Evolutionary conservation across 1,140 invertebrate species (phyloP).

Genomic region (Meloidogyne chitwoodi): DNA sequence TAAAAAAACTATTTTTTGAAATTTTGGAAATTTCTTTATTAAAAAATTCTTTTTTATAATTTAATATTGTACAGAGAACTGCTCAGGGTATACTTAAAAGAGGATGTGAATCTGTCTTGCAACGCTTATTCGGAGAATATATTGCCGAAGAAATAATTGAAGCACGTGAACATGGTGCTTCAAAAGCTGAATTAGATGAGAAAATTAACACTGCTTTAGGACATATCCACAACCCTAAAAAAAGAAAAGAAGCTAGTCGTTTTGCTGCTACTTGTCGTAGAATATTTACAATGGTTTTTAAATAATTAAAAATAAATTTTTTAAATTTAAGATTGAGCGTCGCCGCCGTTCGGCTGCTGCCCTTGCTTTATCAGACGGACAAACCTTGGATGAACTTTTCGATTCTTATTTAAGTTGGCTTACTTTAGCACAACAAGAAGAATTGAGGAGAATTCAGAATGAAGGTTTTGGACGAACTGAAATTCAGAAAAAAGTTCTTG

Average conservation of each 20-base stretch:
- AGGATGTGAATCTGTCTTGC: conserved; percentile 16
- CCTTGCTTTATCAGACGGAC: neutral
- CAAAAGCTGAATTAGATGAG: conserved; percentile 24
- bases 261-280: conserved; percentile 12
- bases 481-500: conserved; percentile 36
- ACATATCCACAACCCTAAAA: conserved; percentile 18
- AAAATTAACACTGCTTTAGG: conserved; percentile 33
- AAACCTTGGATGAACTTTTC: conserved; percentile 38
- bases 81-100: conserved; percentile 4
- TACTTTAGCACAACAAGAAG: conserved; percentile 30
- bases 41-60: too few species aligned
- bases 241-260: conserved; percentile 1
- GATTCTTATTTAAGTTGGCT: conserved; percentile 34
- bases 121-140: conserved; percentile 34
- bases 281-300: conserved; percentile 16
- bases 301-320: neutral
- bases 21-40: too few species aligned
- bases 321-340: neutral
- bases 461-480: conserved; percentile 37
- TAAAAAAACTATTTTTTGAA: too few species aligned
- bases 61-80: neutral
- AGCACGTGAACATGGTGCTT: conserved; percentile 31
- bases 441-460: conserved; percentile 28
- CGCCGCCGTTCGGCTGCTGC: neutral
- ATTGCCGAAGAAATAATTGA: conserved; percentile 30